Percentiles rank a stretch among this genome's conserved stretches.
phyloP scores from a whole-genome alignment of 2,113 vertebrate species.

The Calypte anna region DNA sequence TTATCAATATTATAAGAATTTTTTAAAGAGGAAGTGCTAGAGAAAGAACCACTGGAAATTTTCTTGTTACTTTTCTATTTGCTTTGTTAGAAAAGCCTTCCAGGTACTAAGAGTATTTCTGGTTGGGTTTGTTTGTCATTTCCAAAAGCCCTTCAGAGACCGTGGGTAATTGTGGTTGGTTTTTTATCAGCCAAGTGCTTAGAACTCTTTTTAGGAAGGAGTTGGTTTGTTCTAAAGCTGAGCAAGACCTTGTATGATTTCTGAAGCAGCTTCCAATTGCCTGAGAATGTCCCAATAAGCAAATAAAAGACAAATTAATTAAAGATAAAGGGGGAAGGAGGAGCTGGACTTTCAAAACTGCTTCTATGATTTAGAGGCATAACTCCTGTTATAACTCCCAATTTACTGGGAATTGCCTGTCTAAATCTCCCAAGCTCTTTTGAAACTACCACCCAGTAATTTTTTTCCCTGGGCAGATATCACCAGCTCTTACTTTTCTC shows the following conservation, averaged over 20 bases:
- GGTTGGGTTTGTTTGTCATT: not conserved
- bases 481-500: not conserved
- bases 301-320: constrained; percentile 60
- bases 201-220: not conserved
- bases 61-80: not conserved
- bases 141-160: not conserved
- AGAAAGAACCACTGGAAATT: not conserved
- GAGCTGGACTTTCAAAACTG: constrained; percentile 38
- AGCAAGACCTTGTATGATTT: not conserved
- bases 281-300: constrained; percentile 12
- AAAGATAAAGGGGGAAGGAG: constrained; percentile 29
- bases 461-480: constrained; percentile 33
- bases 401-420: constrained; percentile 34
- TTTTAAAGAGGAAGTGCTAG: not conserved
- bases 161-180: not conserved
- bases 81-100: not conserved
- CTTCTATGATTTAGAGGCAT: constrained; percentile 25
- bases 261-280: not conserved
- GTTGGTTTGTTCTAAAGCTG: not conserved
- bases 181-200: not conserved
- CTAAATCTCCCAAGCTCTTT: constrained; percentile 52
- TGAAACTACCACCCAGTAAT: constrained; percentile 46
- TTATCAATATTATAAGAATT: not conserved
- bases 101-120: not conserved
- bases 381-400: constrained; percentile 30